phyloP scores from a whole-genome alignment of 2,113 vertebrate genomes.

The Terrapene triunguis region DNA sequence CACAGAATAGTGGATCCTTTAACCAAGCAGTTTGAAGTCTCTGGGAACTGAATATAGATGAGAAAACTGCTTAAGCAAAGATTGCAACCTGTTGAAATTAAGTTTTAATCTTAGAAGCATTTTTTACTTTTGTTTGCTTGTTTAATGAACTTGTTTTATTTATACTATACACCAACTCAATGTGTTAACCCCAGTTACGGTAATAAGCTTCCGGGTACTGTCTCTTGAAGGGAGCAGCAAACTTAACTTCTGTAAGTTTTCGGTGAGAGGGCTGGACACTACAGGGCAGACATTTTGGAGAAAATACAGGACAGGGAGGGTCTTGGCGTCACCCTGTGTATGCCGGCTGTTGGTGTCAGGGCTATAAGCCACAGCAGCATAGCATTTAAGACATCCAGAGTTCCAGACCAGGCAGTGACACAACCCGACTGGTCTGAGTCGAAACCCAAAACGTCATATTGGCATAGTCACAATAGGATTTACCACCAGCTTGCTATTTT shows the following conservation, averaged over 20 bases:
- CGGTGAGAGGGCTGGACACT: not conserved
- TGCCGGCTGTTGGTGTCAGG: not conserved
- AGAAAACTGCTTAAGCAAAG: not conserved
- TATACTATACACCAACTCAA: too few relatives aligned
- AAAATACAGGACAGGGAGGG: not conserved
- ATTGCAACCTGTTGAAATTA: not conserved
- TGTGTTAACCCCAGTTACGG: not conserved
- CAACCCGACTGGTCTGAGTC: not conserved
- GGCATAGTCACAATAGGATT: too few relatives aligned
- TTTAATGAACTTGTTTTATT: too few relatives aligned
- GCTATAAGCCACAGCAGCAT: not conserved
- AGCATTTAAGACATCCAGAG: not conserved
- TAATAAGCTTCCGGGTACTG: not conserved
- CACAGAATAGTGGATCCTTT: not conserved
- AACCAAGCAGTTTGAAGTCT: not conserved
- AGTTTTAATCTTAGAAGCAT: not conserved
- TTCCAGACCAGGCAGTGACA: not conserved
- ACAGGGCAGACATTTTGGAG: not conserved
- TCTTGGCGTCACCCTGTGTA: not conserved
- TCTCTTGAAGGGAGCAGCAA: not conserved
- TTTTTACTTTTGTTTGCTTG: not conserved
- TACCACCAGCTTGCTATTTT: too few relatives aligned
- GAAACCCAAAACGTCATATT: too few relatives aligned
- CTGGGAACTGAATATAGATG: not conserved
- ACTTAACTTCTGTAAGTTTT: too few relatives aligned